Conservation (phyloP, 2,797 vertebrate genomes). For the Chrysolophus pictus region DNA sequence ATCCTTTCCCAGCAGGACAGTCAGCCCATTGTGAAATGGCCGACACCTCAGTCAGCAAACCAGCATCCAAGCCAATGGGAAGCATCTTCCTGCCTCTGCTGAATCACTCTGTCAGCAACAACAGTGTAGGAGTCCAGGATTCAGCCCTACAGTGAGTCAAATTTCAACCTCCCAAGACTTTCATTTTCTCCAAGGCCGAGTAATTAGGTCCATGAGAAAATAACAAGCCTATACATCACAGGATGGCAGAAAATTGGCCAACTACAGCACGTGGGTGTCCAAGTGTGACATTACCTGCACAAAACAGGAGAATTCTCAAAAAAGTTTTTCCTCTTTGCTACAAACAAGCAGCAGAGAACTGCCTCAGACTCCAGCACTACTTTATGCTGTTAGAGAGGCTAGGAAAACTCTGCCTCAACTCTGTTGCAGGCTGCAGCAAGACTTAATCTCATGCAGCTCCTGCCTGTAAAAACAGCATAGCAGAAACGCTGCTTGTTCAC, state of each 20-base stretch:
- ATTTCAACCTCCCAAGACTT: background rate
- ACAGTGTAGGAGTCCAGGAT: background rate
- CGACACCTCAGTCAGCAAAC: background rate
- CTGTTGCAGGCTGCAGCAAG: background rate
- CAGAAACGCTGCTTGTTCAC: background rate
- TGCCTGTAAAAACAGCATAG: background rate
- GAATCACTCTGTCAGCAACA: rapidly evolving
- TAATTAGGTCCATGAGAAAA: background rate
- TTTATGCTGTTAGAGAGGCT: background rate
- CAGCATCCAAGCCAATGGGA: background rate
- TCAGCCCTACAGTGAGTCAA: background rate
- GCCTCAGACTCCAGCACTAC: background rate
- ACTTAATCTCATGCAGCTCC: background rate
- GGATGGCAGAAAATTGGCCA: background rate
- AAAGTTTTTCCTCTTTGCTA: background rate
- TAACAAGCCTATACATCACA: background rate
- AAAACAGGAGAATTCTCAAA: background rate
- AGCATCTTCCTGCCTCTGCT: background rate
- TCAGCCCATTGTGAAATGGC: background rate
- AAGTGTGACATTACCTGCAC: background rate
- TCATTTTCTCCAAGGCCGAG: background rate
- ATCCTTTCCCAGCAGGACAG: background rate
- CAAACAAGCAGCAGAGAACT: background rate
- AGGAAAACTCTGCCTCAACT: background rate
- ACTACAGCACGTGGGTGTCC: background rate